Base-by-base conservation (phyloP, 2,113 vertebrate species). In the Solenodon paradoxus region DNA sequence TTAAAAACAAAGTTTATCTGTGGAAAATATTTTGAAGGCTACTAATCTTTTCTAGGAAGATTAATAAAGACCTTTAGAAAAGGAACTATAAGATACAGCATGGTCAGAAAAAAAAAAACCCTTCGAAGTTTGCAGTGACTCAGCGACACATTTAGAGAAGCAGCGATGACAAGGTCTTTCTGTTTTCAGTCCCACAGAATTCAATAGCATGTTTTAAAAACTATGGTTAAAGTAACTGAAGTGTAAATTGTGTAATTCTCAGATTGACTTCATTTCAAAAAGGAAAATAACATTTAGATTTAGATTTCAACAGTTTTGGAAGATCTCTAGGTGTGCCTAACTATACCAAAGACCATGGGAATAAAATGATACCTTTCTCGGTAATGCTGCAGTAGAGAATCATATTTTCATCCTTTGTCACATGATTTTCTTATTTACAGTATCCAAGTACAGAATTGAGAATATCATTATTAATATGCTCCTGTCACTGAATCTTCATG, bases 181-280 rank as follows among this genome's bases (percentile, higher is more conserved):
- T 94, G 38, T 57, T 86, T 88, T 89, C 47, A 88, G 74, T 57
- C 17, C 9, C 16, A 68, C 20, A 71, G 26, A 80, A 69, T 93
- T 82, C 57, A 95, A 49, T 53, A 63, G n/a, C 38, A 59, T 86
- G 38, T 69, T 90, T 83, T 35, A 16, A 92, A 97, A 95, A 94
- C 75, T 79, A 89, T 71, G 35, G 51, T 82, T 79, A 82, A 95
- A 75, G 61, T 91, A 68, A 95, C n/a, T 53, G 26, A 92, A 93
- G 89, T 94, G 49, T 85, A 96, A 96, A 85, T 86, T 94, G 32
- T 75, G 26, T 97, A 88, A 82, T 96, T 96, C 64, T 95, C 63
- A 71, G 92, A 95, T 91, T 86, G 94, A 95, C 63, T 92, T 96
- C 49, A 96, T 90, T 83, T 94, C 78, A 97, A 79, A 92, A 78